Base-by-base conservation (phyloP, 2,797 vertebrate genomes). In the Delichon dasypus region DNA sequence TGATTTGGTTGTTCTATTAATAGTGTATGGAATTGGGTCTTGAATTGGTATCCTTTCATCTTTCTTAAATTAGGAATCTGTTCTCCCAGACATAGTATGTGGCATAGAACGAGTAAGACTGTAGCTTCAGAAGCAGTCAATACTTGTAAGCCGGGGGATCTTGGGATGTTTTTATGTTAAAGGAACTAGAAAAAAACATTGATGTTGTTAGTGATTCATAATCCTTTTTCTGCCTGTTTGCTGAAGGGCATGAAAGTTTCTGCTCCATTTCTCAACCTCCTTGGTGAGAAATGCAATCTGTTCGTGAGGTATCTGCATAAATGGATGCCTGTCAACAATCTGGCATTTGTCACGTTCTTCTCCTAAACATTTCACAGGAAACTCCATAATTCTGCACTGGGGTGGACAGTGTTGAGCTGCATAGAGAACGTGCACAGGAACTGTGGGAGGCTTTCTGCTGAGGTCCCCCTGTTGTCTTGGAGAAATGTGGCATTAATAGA, bases 211-310 rank as follows among this genome's bases (percentile, higher is more conserved):
- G 54, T 80, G 67, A 85, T 90, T 90, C 55, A 36, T 85, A 55
- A 48, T 84, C 15, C 26, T 47, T 90, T 83, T 95, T 73, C 60
- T 92, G 34, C 53, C 32, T 86, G 1, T 84, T 93, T n/a, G 32
- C 47, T 88, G 84, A 88, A 81, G 57, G 51, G 27, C 60, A 78
- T 74, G 74, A 76, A 90, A 93, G n/a, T 84, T 90, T 85, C 77
- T 95, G 67, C 74, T 87, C 55, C 36, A 48, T 67, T 89, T 96
- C 48, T 93, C 62, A 89, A 30, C 58, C 74, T 88, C 23, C 74
- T 92, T 65, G 50, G 58, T 90, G 80, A 91, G 79, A 95, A 75
- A 73, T 89, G 76, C 92, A 86, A 36, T 95, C 92, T 96, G 66
- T 91, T 95, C 4, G 0, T 62, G 80, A 87, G 76, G 22, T 62